phyloP scores from a whole-genome alignment of 2,797 vertebrate genomes.

The Rhinoraja longicauda region DNA sequence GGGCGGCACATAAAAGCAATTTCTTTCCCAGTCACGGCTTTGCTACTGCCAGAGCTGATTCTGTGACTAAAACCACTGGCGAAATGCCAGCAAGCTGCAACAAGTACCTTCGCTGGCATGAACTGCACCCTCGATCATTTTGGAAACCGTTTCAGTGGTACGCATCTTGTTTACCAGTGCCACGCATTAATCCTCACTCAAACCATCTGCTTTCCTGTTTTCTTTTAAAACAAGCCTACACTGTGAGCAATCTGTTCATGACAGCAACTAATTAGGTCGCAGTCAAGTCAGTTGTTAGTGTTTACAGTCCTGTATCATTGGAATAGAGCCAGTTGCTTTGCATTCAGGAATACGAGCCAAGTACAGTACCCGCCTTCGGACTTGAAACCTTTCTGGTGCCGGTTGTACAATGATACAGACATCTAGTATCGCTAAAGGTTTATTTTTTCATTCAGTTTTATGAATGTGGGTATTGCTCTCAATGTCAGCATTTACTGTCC shows the following conservation, averaged over 20 bases:
- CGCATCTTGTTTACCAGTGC: slow-evolving; percentile 1
- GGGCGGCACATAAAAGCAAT: not conserved
- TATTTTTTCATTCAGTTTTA: too few relatives aligned
- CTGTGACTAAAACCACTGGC: not conserved
- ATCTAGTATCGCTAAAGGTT: too few relatives aligned
- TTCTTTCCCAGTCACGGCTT: not conserved
- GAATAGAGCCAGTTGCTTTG: not conserved
- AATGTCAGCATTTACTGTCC: too few relatives aligned
- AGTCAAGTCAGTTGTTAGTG: slow-evolving; percentile 21
- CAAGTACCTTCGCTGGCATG: not conserved
- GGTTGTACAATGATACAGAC: not conserved
- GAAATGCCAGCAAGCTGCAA: not conserved
- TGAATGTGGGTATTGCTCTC: too few relatives aligned
- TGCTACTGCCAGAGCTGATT: not conserved
- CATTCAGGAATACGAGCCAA: not conserved
- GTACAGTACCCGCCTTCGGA: not conserved
- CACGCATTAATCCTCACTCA: not conserved
- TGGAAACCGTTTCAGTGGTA: not conserved
- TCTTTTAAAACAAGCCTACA: not conserved
- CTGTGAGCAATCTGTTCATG: slow-evolving; percentile 21
- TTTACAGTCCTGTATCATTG: not conserved
- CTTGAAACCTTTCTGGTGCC: not conserved
- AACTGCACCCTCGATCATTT: not conserved
- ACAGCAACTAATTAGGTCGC: slow-evolving; percentile 12
- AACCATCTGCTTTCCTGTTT: slow-evolving; percentile 5